Evolutionary conservation across 2,797 vertebrate species (phyloP), one percentile per base, ranked within the genome.

Genomic region (Pogonophryne albipinna): DNA sequence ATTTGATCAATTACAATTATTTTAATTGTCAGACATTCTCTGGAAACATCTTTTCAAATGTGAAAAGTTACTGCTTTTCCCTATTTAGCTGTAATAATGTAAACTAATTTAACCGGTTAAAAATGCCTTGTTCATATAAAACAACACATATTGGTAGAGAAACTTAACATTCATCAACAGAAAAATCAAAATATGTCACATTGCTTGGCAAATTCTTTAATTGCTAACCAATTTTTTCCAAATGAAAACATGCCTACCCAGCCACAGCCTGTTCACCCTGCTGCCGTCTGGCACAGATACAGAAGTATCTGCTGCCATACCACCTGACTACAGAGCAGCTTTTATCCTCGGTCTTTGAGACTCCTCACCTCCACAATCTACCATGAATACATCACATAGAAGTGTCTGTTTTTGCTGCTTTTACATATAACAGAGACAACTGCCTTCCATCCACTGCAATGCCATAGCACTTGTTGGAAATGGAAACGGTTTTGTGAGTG

Each of bases 251-350:
- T 38, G 4, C 44, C 20, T 27, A 2, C 64, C 6, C 3, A 34
- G 53, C 65, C 51, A 0, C 52, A 67, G 23, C 42, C 42, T 57
- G 64, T 55, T 55, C 51, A 31, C 20, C 51, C 51, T 6, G 51
- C 51, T 66, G 51, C 51, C 11, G 17, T 56, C 66, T 67, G 52
- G 66, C 66, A 57, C n/a, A 20, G 4, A 31, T 17, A 38, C 34
- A 42, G 41, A n/a, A 12, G 27, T 4, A 9, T 34, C 42, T 31
- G 42, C 66, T 34, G 11, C 23, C 5, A 5, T 19, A 34, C 66
- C 64, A 55, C 19, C 42, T 46, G 66, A 47, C 64, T 17, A 34
- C 27, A 57, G 52, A 56, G 42, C 52, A 56, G 66, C 66, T 56
- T 57, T 44, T 57, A 34, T 19, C 52, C 51, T 66, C 15, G 27